Percentiles rank a stretch among this genome's conserved stretches.
These are phyloP conservation scores for Drosophila recens DNA, from an alignment of 2,888 invertebrate genomes.

Conservation along the genomic window DNA sequence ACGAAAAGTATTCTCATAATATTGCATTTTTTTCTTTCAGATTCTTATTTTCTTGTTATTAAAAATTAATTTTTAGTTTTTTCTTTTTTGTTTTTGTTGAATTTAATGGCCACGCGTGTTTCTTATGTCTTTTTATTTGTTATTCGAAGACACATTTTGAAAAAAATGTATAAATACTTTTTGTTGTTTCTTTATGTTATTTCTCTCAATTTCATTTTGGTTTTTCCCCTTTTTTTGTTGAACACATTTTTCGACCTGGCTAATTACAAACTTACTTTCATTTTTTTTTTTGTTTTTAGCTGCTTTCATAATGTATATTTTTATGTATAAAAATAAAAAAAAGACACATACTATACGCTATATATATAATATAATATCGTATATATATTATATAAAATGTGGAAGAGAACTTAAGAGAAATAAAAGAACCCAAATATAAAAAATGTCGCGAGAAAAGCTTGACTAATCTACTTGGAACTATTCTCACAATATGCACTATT, in stretches of 20 bases:
- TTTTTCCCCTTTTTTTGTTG: conserved; percentile 31
- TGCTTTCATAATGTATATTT: conserved; percentile 44
- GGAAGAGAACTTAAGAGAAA: conserved; percentile 26
- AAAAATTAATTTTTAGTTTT: conserved; percentile 36
- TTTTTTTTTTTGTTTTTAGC: conserved; percentile 16
- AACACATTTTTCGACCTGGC: conserved; percentile 65
- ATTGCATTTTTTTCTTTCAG: conserved; percentile 49
- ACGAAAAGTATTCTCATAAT: conserved; percentile 50
- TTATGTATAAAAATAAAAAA: conserved; percentile 61
- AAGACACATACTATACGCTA: conserved; percentile 38
- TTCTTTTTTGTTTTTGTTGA: conserved; percentile 32
- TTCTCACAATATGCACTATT: conserved; percentile 59
- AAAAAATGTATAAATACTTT: conserved; percentile 55
- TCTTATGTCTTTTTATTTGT: conserved; percentile 29
- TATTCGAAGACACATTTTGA: conserved; percentile 38
- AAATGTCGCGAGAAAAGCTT: conserved; percentile 59
- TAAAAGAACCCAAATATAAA: conserved; percentile 24
- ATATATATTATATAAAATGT: conserved; percentile 24
- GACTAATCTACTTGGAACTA: conserved; percentile 53
- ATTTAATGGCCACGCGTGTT: conserved; percentile 69
- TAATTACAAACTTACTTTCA: conserved; percentile 49
- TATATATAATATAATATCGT: conserved; percentile 24
- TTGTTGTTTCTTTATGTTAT: conserved; percentile 34
- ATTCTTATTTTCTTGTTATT: conserved; percentile 19
- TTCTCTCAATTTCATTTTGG: background rate